A percentile compares a stretch with the other conserved stretches of the same genome.
Evolutionary conservation across 2,888 invertebrate genomes (phyloP).

Genomic region (Dicranocentrus wangi): DNA sequence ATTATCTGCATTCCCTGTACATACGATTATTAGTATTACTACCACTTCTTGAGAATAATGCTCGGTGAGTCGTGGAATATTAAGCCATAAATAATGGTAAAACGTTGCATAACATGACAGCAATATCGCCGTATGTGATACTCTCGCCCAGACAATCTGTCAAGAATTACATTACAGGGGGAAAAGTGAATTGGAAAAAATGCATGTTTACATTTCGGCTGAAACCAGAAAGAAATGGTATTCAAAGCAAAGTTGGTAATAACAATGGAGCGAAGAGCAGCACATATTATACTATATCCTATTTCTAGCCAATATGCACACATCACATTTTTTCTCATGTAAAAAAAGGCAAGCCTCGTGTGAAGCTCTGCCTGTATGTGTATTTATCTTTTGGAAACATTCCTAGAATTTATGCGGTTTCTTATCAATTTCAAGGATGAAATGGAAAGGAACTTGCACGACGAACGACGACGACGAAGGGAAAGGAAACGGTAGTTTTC

Average conservation of each 20-base stretch:
- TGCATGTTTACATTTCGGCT: conserved; percentile 3
- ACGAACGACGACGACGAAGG: too few relatives aligned
- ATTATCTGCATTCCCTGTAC: too few relatives aligned
- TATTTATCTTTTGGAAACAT: conserved; percentile 46
- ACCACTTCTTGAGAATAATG: not conserved
- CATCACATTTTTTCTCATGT: not conserved
- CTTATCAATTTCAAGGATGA: conserved; percentile 51
- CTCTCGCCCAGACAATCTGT: conserved; percentile 7
- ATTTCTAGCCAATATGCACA: conserved; percentile 26
- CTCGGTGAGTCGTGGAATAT: conserved; percentile 42
- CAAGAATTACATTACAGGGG: not conserved
- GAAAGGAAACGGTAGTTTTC: conserved; percentile 20
- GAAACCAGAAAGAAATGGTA: conserved; percentile 16
- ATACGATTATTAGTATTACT: conserved; percentile 4
- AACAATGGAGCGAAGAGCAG: conserved; percentile 7
- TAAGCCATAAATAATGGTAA: conserved; percentile 50
- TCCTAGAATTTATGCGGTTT: conserved; percentile 41
- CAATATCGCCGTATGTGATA: not conserved
- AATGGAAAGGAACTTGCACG: conserved; percentile 34
- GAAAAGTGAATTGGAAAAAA: conserved; percentile 12
- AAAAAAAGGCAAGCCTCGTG: conserved; percentile 6
- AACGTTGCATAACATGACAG: conserved; percentile 46
- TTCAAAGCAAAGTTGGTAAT: conserved; percentile 14
- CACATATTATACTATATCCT: too few relatives aligned
- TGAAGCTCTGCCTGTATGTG: not conserved